Conservation (phyloP, 2,888 invertebrate species). For the Capitulum mitella region DNA sequence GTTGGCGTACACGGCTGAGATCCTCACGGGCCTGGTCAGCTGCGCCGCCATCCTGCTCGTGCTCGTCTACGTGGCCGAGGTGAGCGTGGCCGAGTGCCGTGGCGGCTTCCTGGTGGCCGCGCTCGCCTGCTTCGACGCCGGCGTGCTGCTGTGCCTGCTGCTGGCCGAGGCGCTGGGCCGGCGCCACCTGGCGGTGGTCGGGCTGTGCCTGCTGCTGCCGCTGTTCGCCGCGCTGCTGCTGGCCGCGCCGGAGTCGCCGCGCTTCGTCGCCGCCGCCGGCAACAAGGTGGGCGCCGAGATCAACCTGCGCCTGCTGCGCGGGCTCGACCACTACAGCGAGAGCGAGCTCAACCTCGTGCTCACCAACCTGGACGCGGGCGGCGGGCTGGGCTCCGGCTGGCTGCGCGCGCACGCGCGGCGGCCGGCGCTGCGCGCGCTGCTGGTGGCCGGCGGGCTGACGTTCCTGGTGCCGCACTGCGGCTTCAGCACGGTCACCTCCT, state of each 20-base stretch:
- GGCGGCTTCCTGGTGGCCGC: constrained; percentile 3
- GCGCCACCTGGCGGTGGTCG: constrained; percentile 33
- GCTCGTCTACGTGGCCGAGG: constrained; percentile 19
- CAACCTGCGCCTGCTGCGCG: constrained; percentile 20
- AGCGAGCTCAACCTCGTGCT: constrained; percentile 24
- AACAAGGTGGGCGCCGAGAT: constrained; percentile 22
- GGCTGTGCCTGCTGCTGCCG: constrained; percentile 31
- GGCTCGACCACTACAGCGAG: constrained; percentile 20
- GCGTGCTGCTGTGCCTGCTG: constrained; percentile 32
- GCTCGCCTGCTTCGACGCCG: constrained; percentile 29
- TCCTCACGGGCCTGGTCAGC: constrained; percentile 9
- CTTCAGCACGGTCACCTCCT: constrained; percentile 17
- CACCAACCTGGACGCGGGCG: constrained; percentile 7
- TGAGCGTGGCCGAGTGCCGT: constrained; percentile 16
- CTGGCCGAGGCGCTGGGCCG: constrained; percentile 32
- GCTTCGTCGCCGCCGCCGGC: constrained; percentile 30
- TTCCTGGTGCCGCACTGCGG: constrained; percentile 18
- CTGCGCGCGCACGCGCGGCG: not conserved
- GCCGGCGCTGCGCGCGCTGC: not conserved
- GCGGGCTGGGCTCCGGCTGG: not conserved
- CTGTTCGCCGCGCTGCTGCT: constrained; percentile 33
- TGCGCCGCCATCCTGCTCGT: not conserved
- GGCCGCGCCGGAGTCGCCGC: constrained; percentile 34
- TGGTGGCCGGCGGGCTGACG: not conserved
- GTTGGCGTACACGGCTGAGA: constrained; percentile 11